Evolutionary conservation across 2,888 invertebrate species (phyloP).

Genomic region (Plagodis pulveraria): DNA sequence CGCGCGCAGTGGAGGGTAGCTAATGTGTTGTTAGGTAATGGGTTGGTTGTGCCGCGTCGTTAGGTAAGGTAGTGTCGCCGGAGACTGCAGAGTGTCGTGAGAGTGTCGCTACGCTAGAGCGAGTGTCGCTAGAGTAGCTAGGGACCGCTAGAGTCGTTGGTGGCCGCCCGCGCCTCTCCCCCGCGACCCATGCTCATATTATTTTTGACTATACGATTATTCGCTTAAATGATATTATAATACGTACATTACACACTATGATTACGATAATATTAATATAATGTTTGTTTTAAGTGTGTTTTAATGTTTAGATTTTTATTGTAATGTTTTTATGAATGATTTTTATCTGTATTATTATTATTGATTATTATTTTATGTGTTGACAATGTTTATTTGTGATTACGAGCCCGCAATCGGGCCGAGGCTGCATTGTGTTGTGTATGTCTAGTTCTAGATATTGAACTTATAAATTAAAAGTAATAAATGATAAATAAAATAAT

Average conservation of each 20-base stretch:
- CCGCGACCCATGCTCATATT: slow-evolving; percentile 78
- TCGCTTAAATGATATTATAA: slow-evolving; percentile 83
- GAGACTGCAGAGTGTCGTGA: neutral
- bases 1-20: slow-evolving; percentile 42
- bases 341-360: slow-evolving; percentile 85
- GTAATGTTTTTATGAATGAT: slow-evolving; percentile 85
- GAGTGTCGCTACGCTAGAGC: neutral
- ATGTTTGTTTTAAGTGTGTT: slow-evolving; percentile 85
- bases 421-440: slow-evolving; percentile 76
- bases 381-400: slow-evolving; percentile 84
- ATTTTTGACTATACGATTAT: slow-evolving; percentile 84
- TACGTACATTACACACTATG: slow-evolving; percentile 82
- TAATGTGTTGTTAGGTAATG: slow-evolving; percentile 45
- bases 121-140: slow-evolving; percentile 17
- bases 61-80: slow-evolving; percentile 5
- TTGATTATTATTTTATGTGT: slow-evolving; percentile 85
- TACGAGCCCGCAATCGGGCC: slow-evolving; percentile 66
- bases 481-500: slow-evolving; percentile 75
- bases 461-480: slow-evolving; percentile 80
- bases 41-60: slow-evolving; percentile 31
- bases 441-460: slow-evolving; percentile 72
- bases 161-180: slow-evolving; percentile 61
- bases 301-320: slow-evolving; percentile 86
- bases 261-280: slow-evolving; percentile 85
- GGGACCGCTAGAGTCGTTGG: slow-evolving; percentile 14